Evolutionary conservation across 2,113 vertebrate species (phyloP).

Genomic region (Hyaena hyaena): DNA sequence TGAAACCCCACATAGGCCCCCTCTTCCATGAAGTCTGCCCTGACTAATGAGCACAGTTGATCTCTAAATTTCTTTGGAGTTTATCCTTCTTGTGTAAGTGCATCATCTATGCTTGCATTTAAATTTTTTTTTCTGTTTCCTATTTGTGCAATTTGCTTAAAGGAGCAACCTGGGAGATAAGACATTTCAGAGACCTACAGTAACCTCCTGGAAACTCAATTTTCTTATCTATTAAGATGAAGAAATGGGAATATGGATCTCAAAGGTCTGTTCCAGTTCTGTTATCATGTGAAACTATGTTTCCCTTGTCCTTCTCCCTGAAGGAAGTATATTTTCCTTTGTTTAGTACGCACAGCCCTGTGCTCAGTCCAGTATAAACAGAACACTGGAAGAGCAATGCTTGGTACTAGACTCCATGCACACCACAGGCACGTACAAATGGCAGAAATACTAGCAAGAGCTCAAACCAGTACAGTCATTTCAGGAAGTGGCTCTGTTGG

Average conservation of each 20-base stretch:
- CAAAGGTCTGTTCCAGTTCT: background rate
- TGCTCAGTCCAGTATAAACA: background rate
- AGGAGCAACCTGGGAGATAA: background rate
- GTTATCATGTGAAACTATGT: background rate
- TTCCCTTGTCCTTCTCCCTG: background rate
- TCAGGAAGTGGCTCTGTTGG: background rate
- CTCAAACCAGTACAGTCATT: background rate
- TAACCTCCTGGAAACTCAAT: background rate
- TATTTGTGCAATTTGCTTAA: background rate
- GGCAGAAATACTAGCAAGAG: no score
- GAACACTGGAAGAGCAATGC: background rate
- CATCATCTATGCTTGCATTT: background rate
- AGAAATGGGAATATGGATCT: background rate
- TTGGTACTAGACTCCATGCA: background rate
- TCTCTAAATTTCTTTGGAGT: background rate
- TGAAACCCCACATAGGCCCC: background rate
- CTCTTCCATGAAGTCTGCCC: background rate
- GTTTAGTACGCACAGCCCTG: background rate
- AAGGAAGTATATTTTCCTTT: background rate
- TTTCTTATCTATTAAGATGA: background rate
- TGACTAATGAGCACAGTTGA: background rate
- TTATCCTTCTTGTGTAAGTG: background rate
- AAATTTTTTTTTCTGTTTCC: background rate
- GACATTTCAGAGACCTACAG: background rate
- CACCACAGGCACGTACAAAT: rapidly evolving